These are phyloP conservation scores for Trogon surrucura DNA, from an alignment of 2,113 vertebrate genomes.

Conservation along the genomic window DNA sequence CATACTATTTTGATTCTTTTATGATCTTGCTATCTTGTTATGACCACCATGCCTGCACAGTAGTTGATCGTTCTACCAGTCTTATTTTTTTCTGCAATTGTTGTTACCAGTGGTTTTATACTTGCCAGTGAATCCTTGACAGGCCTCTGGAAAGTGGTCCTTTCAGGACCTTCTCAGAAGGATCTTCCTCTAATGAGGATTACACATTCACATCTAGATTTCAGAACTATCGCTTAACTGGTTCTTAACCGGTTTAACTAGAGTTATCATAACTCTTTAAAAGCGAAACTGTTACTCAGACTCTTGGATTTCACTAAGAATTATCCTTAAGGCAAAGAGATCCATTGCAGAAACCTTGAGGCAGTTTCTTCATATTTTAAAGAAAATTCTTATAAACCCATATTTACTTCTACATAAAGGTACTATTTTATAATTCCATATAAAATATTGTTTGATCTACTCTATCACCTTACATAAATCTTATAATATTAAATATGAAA, in stretches of 20 bases:
- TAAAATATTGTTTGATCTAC: not conserved
- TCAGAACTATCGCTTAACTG: not conserved
- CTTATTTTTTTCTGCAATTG: not conserved
- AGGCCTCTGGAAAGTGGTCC: not conserved
- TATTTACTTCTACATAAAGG: not conserved
- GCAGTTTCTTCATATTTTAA: not conserved
- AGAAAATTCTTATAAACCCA: not conserved
- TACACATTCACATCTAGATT: not conserved
- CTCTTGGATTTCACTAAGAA: not conserved
- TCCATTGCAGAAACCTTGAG: not conserved
- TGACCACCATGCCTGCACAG: not conserved
- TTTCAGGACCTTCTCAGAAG: not conserved
- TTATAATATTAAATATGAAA: not conserved
- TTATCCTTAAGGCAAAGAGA: not conserved
- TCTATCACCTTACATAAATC: not conserved
- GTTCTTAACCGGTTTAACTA: not conserved
- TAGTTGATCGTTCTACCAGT: not conserved
- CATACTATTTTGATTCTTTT: not conserved
- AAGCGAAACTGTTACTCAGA: not conserved
- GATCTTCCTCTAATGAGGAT: not conserved
- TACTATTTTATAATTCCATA: not conserved
- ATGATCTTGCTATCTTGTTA: not conserved
- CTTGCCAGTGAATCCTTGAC: not conserved
- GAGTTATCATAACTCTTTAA: not conserved
- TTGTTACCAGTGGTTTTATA: not conserved